Percentiles rank a stretch among this genome's conserved stretches.
These are phyloP conservation scores for Oedothorax gibbosus DNA, from an alignment of 1,140 invertebrate genomes.

Conservation along the genomic window DNA sequence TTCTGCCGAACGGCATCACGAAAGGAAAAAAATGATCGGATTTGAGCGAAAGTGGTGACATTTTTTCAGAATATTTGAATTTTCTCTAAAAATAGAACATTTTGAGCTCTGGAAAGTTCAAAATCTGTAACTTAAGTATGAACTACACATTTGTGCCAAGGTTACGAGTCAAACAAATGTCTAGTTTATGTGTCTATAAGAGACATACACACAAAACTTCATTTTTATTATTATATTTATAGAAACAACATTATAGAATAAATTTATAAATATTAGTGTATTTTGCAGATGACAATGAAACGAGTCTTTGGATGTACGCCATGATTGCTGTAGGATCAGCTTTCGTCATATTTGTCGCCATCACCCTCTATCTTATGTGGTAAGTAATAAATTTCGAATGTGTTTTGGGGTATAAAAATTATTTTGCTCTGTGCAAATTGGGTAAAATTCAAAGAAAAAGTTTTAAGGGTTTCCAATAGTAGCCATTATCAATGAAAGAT, in stretches of 20 bases:
- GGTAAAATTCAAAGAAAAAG: not conserved
- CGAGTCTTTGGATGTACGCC: constrained; percentile 75
- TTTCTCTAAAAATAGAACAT: too few relatives aligned
- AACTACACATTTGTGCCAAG: too few relatives aligned
- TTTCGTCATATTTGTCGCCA: constrained; percentile 73
- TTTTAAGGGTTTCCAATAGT: not conserved
- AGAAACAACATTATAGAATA: not conserved
- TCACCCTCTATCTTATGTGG: constrained; percentile 74
- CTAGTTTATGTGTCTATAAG: too few relatives aligned
- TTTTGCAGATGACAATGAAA: constrained; percentile 66
- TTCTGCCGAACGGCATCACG: too few relatives aligned
- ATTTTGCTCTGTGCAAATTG: not conserved
- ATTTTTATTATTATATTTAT: too few relatives aligned
- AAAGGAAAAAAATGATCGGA: too few relatives aligned
- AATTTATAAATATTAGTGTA: not conserved
- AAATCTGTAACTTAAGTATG: too few relatives aligned
- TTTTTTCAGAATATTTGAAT: too few relatives aligned
- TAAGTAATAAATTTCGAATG: constrained; percentile 65
- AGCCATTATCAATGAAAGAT: not conserved
- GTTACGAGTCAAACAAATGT: too few relatives aligned
- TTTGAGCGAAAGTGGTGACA: too few relatives aligned
- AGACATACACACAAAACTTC: too few relatives aligned
- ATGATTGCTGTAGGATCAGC: constrained; percentile 73
- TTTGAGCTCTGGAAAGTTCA: too few relatives aligned
- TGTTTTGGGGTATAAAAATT: not conserved